Conservation (phyloP, 2,888 invertebrate genomes). For the Acanthosepion lycidas region DNA sequence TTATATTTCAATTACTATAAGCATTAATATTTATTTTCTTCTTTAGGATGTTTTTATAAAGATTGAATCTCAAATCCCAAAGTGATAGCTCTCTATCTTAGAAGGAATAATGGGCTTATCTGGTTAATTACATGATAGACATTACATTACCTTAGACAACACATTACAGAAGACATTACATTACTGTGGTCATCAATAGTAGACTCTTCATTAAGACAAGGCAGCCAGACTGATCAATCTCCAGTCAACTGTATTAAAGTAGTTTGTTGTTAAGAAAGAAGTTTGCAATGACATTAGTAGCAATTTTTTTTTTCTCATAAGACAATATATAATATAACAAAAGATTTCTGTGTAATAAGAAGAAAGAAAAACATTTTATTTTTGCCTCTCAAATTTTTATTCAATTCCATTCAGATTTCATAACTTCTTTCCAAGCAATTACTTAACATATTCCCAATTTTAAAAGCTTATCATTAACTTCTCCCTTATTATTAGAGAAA, state of each 20-base stretch:
- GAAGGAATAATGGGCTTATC: neutral
- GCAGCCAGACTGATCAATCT: neutral
- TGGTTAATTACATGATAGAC: conserved; percentile 33
- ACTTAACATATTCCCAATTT: too few relatives aligned
- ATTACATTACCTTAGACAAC: neutral
- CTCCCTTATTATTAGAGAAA: too few relatives aligned
- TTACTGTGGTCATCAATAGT: conserved; percentile 8
- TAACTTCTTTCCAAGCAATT: too few relatives aligned
- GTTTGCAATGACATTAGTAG: neutral
- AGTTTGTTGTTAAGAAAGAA: neutral
- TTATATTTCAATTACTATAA: neutral
- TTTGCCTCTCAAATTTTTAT: too few relatives aligned
- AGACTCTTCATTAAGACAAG: neutral
- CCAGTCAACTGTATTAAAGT: neutral
- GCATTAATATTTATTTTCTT: neutral
- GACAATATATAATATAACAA: neutral
- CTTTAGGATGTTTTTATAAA: neutral
- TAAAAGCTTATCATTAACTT: too few relatives aligned
- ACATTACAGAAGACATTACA: conserved; percentile 2
- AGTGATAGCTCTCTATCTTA: neutral
- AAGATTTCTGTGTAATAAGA: too few relatives aligned
- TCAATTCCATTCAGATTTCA: too few relatives aligned
- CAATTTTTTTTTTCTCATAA: neutral
- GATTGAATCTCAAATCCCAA: neutral
- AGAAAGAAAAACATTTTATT: too few relatives aligned